Evolutionary conservation across 2,797 vertebrate species (phyloP).

Genomic region (Amphiprion clarkii): DNA sequence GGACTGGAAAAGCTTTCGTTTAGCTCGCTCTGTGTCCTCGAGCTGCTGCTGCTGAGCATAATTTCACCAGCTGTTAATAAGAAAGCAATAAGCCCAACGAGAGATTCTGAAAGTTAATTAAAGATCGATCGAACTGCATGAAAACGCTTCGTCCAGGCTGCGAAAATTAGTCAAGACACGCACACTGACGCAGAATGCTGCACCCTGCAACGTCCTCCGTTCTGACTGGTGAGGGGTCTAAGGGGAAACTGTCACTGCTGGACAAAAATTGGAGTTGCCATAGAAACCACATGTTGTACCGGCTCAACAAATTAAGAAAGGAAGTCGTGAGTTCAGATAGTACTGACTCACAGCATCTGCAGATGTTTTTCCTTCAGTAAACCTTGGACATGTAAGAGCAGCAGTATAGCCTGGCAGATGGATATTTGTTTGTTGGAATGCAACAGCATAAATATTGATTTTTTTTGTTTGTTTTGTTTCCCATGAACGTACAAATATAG

Average conservation of each 20-base stretch:
- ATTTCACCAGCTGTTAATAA: conserved; percentile 41
- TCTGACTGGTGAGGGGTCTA: not conserved
- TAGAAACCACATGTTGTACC: conserved; percentile 58
- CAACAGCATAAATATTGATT: not conserved
- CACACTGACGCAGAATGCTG: not conserved
- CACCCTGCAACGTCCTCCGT: not conserved
- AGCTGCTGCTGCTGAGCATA: conserved; percentile 28
- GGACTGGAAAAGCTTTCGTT: conserved; percentile 26
- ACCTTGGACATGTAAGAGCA: conserved; percentile 12
- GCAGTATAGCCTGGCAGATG: not conserved
- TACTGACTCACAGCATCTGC: conserved; percentile 18
- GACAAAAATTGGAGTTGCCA: conserved; percentile 53
- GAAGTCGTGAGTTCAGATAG: conserved; percentile 18
- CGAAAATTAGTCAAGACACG: conserved; percentile 16
- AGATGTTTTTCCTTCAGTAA: conserved; percentile 50
- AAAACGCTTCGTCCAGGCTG: conserved; percentile 24
- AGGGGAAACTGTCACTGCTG: conserved; percentile 16
- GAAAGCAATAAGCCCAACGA: conserved; percentile 50
- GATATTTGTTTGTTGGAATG: not conserved
- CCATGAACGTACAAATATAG: not conserved
- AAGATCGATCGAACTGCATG: conserved; percentile 40
- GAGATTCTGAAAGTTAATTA: conserved; percentile 35
- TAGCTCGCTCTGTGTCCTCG: conserved; percentile 21
- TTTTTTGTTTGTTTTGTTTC: not conserved
- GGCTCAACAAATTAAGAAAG: conserved; percentile 29